phyloP scores from a whole-genome alignment of 2,888 invertebrate genomes.

The Ochropleura plecta region DNA sequence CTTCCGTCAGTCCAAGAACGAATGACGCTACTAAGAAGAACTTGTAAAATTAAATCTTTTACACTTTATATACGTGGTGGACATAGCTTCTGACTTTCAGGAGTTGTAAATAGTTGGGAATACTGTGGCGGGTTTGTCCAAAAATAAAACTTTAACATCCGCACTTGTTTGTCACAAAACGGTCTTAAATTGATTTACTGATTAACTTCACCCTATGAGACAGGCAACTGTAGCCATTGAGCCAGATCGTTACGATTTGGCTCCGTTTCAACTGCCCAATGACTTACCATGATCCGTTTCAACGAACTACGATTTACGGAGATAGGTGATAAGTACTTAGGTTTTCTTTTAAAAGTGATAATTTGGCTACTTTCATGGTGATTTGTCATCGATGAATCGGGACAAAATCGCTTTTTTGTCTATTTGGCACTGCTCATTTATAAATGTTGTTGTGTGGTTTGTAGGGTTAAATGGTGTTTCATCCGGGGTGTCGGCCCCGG shows the following conservation, averaged over 20 bases:
- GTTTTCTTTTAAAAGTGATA: slow-evolving; percentile 10
- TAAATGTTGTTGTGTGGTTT: too few species aligned
- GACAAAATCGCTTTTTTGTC: neutral
- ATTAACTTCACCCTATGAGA: neutral
- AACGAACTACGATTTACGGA: slow-evolving; percentile 39
- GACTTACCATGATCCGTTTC: slow-evolving; percentile 67
- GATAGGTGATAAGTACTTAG: slow-evolving; percentile 32
- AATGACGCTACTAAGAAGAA: too few species aligned
- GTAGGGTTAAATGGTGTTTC: too few species aligned
- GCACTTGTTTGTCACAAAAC: neutral
- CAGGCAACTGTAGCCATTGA: slow-evolving; percentile 48
- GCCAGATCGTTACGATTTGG: slow-evolving; percentile 66
- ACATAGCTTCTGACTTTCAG: neutral
- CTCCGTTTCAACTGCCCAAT: slow-evolving; percentile 73
- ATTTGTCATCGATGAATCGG: slow-evolving; percentile 26
- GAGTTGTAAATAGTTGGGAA: neutral
- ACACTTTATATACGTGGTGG: too few species aligned
- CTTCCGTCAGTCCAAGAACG: too few species aligned
- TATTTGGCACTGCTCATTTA: slow-evolving; percentile 2
- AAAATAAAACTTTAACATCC: neutral
- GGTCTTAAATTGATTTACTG: neutral
- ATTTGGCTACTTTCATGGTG: neutral
- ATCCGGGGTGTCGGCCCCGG: too few species aligned
- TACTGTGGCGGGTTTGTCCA: neutral
- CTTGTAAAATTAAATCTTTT: too few species aligned